These are phyloP conservation scores for Chouioia cunea DNA, from an alignment of 2,888 invertebrate genomes.

Conservation along the genomic window DNA sequence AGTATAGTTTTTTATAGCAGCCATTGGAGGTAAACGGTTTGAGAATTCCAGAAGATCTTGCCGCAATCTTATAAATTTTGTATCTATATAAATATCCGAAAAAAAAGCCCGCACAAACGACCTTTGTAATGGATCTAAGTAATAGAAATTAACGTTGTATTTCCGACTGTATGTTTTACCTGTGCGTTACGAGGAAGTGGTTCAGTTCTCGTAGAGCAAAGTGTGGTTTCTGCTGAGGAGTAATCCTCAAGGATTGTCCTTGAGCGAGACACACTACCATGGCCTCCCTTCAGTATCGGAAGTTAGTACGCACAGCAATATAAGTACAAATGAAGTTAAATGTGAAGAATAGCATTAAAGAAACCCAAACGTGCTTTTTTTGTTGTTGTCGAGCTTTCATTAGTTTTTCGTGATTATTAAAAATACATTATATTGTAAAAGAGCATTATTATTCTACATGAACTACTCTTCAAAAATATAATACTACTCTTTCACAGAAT, in stretches of 20 bases:
- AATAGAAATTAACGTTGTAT: background rate
- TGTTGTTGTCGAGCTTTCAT: constrained; percentile 2
- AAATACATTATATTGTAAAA: background rate
- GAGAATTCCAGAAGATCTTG: too few species aligned
- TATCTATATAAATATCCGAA: too few species aligned
- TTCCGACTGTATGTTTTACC: constrained; percentile 61
- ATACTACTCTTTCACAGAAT: too few species aligned
- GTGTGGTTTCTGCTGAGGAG: constrained; percentile 64
- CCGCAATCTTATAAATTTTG: too few species aligned
- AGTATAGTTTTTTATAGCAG: too few species aligned
- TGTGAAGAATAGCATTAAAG: constrained; percentile 24
- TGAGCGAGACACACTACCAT: constrained; percentile 66
- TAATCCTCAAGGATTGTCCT: constrained; percentile 68
- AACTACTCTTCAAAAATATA: too few species aligned
- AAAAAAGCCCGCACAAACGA: too few species aligned
- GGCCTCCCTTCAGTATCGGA: constrained; percentile 68
- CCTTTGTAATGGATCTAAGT: too few species aligned
- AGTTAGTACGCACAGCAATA: constrained; percentile 68
- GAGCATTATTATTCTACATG: too few species aligned
- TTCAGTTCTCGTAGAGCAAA: constrained; percentile 64
- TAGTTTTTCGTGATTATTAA: background rate
- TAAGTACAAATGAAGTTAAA: constrained; percentile 50
- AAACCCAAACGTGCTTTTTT: constrained; percentile 18
- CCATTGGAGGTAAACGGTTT: too few species aligned
- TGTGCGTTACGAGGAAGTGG: constrained; percentile 65